Conservation (phyloP, 2,113 vertebrate species). For the Macquaria ambigua region DNA sequence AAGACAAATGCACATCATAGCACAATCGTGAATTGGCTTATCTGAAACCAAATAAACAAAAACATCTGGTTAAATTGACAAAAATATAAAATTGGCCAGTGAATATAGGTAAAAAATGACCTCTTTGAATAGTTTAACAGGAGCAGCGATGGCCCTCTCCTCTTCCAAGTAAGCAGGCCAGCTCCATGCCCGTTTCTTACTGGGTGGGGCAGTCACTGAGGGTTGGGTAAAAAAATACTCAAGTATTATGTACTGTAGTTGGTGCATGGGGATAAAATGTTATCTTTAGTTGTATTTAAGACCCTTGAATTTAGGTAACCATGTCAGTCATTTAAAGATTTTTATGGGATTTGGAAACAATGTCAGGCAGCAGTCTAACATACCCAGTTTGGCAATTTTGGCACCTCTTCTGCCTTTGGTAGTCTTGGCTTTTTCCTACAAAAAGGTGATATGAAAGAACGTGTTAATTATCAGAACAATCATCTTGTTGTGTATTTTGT, state of each 20-base stretch:
- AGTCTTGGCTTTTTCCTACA: conserved; percentile 88
- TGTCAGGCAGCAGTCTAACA: conserved; percentile 2
- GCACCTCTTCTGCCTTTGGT: conserved; percentile 89
- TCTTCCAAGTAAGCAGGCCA: conserved; percentile 97
- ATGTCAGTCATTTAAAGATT: not conserved
- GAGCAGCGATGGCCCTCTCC: conserved; percentile 91
- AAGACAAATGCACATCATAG: conserved; percentile 36
- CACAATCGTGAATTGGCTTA: not conserved
- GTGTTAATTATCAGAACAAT: not conserved
- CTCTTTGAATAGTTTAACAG: conserved; percentile 97
- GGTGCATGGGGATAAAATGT: not conserved
- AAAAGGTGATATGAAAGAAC: conserved; percentile 11
- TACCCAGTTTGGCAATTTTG: conserved; percentile 90
- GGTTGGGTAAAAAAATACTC: not conserved
- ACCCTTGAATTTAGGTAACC: not conserved
- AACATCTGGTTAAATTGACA: not conserved
- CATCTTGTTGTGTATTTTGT: not conserved
- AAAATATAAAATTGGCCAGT: not conserved
- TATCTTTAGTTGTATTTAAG: not conserved
- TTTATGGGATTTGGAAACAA: not conserved
- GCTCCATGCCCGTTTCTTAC: conserved; percentile 95
- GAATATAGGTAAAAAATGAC: conserved; percentile 71
- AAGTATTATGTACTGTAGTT: not conserved
- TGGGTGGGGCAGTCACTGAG: conserved; percentile 82
- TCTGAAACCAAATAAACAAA: not conserved